Conservation (phyloP, 2,113 vertebrate genomes). For the Piprites chloris region DNA sequence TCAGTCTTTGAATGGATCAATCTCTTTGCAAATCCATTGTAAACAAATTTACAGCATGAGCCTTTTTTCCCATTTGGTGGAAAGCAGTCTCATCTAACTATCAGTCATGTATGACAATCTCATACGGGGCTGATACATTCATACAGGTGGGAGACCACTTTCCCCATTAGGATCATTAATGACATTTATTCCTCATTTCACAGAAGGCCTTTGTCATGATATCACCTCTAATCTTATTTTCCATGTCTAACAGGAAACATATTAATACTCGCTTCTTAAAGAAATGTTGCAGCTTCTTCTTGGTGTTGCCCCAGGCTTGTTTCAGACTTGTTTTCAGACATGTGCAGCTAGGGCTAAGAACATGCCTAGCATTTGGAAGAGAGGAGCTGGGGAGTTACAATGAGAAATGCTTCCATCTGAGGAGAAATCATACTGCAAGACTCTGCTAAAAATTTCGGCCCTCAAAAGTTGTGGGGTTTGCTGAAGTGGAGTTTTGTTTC, state of each 20-base stretch:
- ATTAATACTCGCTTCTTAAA: slow-evolving; percentile 2
- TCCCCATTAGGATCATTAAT: slow-evolving; percentile 32
- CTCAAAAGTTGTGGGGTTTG: not conserved
- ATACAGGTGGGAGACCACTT: not conserved
- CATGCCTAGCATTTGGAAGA: not conserved
- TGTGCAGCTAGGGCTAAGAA: not conserved
- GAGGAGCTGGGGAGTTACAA: not conserved
- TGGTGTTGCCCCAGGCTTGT: not conserved
- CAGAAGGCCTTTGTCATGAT: not conserved
- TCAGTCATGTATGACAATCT: not conserved
- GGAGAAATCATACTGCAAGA: not conserved
- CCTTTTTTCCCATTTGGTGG: not conserved
- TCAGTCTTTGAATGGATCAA: not conserved
- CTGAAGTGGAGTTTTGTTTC: slow-evolving; percentile 22
- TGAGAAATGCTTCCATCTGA: not conserved
- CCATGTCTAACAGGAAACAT: not conserved
- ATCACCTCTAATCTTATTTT: slow-evolving; percentile 42
- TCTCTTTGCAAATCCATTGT: not conserved
- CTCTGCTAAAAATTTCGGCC: not conserved
- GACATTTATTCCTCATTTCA: slow-evolving; percentile 17
- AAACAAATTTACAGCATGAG: not conserved
- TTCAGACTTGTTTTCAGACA: not conserved
- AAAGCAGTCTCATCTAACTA: not conserved
- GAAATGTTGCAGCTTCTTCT: not conserved
- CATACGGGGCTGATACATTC: not conserved